Percentiles rank a stretch among this genome's conserved stretches.
phyloP scores from a whole-genome alignment of 2,797 vertebrate genomes.

The Euthynnus affinis region DNA sequence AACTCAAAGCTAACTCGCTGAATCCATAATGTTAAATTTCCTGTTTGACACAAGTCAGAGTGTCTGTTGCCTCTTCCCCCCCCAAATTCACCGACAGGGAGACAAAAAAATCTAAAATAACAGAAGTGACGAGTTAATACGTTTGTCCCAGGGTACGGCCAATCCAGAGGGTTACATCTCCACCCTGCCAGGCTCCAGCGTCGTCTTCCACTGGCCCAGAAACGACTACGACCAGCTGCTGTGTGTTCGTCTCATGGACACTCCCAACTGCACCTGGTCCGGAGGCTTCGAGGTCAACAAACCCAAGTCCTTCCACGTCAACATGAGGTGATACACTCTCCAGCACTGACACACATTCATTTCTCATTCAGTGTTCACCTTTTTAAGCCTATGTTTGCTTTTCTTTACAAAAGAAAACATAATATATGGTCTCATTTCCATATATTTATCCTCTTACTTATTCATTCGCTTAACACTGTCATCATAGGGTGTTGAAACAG shows the following conservation, averaged over 20 bases:
- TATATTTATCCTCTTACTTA: too few species aligned
- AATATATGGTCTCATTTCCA: too few species aligned
- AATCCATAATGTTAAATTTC: too few species aligned
- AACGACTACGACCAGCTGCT: constrained; percentile 97
- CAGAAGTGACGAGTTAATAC: neutral
- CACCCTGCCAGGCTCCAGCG: constrained; percentile 95
- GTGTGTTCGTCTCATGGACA: constrained; percentile 95
- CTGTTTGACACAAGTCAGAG: too few species aligned
- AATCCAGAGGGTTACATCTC: constrained; percentile 97
- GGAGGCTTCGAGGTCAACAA: constrained; percentile 99
- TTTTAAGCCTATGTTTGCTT: too few species aligned
- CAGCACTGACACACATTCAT: too few species aligned
- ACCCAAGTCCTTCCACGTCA: constrained; percentile 96
- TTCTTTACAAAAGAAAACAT: too few species aligned
- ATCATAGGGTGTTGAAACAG: too few species aligned
- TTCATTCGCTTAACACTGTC: too few species aligned
- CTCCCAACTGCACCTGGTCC: constrained; percentile 94
- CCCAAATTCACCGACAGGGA: neutral
- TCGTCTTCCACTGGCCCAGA: constrained; percentile 98
- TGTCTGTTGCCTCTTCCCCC: neutral
- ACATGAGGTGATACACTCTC: constrained; percentile 91
- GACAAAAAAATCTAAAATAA: neutral
- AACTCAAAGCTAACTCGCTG: too few species aligned
- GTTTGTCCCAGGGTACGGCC: constrained; percentile 85
- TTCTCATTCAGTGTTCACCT: too few species aligned